phyloP scores from a whole-genome alignment of 1,140 invertebrate species.

The Danaus plexippus region DNA sequence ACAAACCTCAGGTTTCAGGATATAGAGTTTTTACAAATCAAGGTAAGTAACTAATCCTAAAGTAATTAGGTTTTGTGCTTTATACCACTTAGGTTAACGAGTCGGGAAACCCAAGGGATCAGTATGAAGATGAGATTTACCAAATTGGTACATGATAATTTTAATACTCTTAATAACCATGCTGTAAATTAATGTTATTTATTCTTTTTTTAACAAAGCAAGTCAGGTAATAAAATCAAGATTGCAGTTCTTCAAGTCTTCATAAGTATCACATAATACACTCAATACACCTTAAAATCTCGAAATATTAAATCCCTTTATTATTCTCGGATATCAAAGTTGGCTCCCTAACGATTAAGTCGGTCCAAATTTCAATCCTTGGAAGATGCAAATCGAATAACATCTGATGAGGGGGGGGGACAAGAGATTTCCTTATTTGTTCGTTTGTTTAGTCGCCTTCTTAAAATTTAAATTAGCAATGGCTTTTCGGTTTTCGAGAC shows the following conservation, averaged over 20 bases:
- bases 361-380: constrained; percentile 25
- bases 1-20: neutral
- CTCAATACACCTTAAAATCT: constrained; percentile 8
- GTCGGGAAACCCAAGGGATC: constrained; percentile 41
- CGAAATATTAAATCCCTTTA: constrained; percentile 19
- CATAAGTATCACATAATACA: no score
- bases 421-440: constrained; percentile 36
- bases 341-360: constrained; percentile 29
- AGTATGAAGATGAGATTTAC: constrained; percentile 29
- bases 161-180: no score
- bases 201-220: no score
- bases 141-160: constrained; percentile 3
- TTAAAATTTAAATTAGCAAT: constrained; percentile 33
- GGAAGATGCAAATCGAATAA: constrained; percentile 41
- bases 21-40: constrained; percentile 25
- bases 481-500: constrained; percentile 28
- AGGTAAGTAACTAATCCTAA: constrained; percentile 33
- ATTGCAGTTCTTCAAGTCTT: constrained; percentile 2
- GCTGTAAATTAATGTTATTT: no score
- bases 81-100: constrained; percentile 54
- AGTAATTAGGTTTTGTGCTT: constrained; percentile 46
- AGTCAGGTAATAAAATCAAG: no score
- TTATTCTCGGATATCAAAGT: constrained; percentile 11
- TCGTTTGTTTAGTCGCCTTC: constrained; percentile 32
- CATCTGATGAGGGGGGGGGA: constrained; percentile 30